phyloP scores from a whole-genome alignment of 2,797 vertebrate species.

The Aulostomus chinensis region DNA sequence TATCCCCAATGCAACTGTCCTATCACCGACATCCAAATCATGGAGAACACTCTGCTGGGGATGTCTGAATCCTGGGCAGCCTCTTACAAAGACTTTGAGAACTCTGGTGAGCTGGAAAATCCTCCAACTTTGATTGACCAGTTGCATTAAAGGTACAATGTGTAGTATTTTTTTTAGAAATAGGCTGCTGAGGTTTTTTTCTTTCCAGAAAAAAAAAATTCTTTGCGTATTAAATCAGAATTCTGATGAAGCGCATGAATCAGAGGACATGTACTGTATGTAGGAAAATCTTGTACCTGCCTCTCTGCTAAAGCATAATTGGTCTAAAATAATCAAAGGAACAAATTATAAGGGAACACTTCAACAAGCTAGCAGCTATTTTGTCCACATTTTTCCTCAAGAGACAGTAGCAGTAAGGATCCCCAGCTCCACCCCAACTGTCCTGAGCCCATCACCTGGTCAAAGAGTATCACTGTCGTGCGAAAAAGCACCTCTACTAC shows the following conservation, averaged over 20 bases:
- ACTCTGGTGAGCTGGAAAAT: conserved; percentile 86
- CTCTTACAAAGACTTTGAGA: conserved; percentile 98
- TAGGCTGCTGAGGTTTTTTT: not conserved
- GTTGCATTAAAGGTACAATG: too few relatives aligned
- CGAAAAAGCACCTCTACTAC: too few relatives aligned
- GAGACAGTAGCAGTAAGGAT: too few relatives aligned
- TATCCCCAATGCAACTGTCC: conserved; percentile 99
- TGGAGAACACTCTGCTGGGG: conserved; percentile 92
- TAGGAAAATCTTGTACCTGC: too few relatives aligned
- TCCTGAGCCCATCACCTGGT: too few relatives aligned
- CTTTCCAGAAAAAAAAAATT: not conserved
- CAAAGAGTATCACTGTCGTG: too few relatives aligned
- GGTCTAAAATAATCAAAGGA: too few relatives aligned
- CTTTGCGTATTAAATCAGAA: not conserved
- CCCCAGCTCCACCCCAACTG: too few relatives aligned
- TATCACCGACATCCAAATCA: conserved; percentile 97
- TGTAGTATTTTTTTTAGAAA: not conserved
- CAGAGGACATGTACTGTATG: not conserved
- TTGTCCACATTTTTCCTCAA: too few relatives aligned
- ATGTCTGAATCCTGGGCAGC: conserved; percentile 96
- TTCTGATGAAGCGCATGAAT: not conserved
- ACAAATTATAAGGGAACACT: too few relatives aligned
- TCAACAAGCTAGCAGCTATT: too few relatives aligned
- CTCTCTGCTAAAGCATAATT: too few relatives aligned
- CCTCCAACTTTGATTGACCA: not conserved